phyloP scores from a whole-genome alignment of 2,113 vertebrate species.

The Platichthys flesus region DNA sequence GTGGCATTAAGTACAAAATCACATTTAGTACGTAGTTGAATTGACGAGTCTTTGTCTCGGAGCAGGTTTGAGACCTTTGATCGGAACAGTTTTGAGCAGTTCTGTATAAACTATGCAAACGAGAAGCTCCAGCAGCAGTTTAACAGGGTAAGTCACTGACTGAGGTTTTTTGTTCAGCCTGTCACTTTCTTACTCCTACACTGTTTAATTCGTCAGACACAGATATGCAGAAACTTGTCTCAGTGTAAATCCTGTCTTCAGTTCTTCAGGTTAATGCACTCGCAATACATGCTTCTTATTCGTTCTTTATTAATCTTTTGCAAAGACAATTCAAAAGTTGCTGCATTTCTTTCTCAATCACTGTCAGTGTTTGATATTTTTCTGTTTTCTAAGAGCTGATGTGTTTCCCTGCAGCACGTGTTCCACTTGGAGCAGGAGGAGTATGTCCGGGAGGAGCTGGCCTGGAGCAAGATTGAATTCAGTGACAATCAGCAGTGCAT shows the following conservation, averaged over 20 bases:
- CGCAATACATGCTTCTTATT: too few species aligned
- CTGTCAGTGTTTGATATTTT: neutral
- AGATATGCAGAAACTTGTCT: neutral
- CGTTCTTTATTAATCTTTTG: neutral
- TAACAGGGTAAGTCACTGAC: constrained; percentile 78
- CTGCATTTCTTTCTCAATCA: too few species aligned
- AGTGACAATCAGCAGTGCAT: constrained; percentile 85
- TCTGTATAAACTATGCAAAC: constrained; percentile 88
- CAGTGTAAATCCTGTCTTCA: neutral
- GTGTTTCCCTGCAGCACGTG: constrained; percentile 76
- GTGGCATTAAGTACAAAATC: neutral
- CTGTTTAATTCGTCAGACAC: neutral
- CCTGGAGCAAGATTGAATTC: constrained; percentile 84
- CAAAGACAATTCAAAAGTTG: neutral
- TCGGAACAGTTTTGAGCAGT: constrained; percentile 88
- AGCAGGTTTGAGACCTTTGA: constrained; percentile 86
- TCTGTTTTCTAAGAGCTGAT: neutral
- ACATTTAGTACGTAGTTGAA: neutral
- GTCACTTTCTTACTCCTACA: neutral
- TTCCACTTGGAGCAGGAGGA: constrained; percentile 88
- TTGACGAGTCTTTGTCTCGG: constrained; percentile 27
- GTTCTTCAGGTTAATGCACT: too few species aligned
- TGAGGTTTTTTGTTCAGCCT: neutral
- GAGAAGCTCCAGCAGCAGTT: constrained; percentile 88
- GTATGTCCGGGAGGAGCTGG: constrained; percentile 83